Base-by-base conservation (phyloP, 2,113 vertebrate species). In the Pseudorhombus dupliciocellatus region DNA sequence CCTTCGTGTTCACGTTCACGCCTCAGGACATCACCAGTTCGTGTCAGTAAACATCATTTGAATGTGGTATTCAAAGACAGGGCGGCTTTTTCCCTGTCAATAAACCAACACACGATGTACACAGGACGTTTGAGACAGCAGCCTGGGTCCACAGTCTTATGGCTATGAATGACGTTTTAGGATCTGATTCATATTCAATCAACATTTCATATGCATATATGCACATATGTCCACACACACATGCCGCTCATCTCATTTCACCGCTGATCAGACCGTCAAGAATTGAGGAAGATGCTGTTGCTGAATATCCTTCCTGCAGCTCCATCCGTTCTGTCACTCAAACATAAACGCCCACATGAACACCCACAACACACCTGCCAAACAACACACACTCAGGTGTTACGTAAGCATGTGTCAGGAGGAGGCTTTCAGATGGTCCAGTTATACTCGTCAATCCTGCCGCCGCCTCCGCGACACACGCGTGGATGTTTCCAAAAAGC, bases 341-440 rank as follows among this genome's bases (percentile, higher is more conserved):
- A 75, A 60, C 54, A 55, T 57, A 57, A 37, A 68, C 74, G 20
- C 64, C 58, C 63, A 76, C 71, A 51, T 34, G 30, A n/a, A 37
- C 31, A 68, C 78, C 63, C 70, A 75, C 78, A 46, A 31, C 73
- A 70, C 73, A 80, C 77, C 75, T 82, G 75, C 65, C 69, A 65
- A 18, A 4, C 53, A 40, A 10, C 63, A 59, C 16, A 55, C 48
- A 11, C 42, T 2, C 14, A 44, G 3, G 18, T 5, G 1, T 70
- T 76, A 79, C 74, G 75, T 34, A 81, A 81, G 75, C 69, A 53
- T 80, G 65, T 73, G 80, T 79, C 69, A 68, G 66, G 66, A 65
- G 44, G 51, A 83, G 71, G 46, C 26, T 54, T 25, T 76, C 71
- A 48, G 66, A 70, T 58, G 56, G 70, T 75, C 31, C n/a, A 46